Evolutionary conservation across 2,888 invertebrate species (phyloP), one percentile per base, ranked within the genome.

Genomic region (Drosophila prostipennis): DNA sequence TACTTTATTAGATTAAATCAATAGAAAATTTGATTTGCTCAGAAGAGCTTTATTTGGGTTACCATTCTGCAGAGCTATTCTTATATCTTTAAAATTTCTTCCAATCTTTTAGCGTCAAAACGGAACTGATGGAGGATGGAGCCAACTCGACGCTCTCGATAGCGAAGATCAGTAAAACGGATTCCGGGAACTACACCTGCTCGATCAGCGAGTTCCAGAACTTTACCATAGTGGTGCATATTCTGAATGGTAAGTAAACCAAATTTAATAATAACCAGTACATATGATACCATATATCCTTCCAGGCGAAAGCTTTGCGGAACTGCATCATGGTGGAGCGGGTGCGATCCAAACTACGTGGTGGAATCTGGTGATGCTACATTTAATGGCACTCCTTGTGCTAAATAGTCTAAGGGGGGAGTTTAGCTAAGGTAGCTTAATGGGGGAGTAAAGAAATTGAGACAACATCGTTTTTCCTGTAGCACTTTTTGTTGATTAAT

Each of bases 261-360:
- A 7, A 2, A 26, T 6, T 6, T 26, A 26, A 6, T 26, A 26
- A 26, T 26, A 26, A 6, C 26, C 5, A 26, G 6, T 26, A 26
- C 2, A n/a, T 19, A 8, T 45, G 7, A 45, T 4, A 26, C 2
- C 0, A 2, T 13, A 3, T 65, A 46, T 23, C 26, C 11, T 70
- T 65, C 1, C 91, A 94, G 94, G 93, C 92, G 94, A 94, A 92
- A 94, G 94, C 91, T 93, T 94, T 91, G 94, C 94, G 52, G 94
- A 94, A 90, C 88, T 94, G 78, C 94, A 94, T 90, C 93, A 93
- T 79, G 93, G 94, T 76, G 93, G 92, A 16, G 87, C 88, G 23
- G 74, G 93, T 32, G 79, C 77, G 13, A 64, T 74, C 57, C 72
- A 40, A 42, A 70, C 74, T 46, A 76, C 74, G 52, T 78, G 76